Evolutionary conservation across 2,888 invertebrate species (phyloP).

Genomic region (Xestoiulus laeticollis): DNA sequence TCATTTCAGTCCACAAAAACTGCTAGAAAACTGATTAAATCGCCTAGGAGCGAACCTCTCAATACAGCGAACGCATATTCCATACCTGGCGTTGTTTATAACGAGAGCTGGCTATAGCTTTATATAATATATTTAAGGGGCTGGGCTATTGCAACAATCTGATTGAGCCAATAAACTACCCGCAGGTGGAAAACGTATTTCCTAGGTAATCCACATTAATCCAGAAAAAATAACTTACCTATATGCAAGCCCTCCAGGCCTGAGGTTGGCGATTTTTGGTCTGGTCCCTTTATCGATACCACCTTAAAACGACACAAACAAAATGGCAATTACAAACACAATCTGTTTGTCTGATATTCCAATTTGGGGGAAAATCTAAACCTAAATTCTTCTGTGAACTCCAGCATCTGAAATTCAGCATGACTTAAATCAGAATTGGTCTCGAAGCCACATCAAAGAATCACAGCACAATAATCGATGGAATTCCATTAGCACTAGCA

Average conservation of each 20-base stretch:
- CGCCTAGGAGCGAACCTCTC: too few species aligned
- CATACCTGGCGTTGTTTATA: too few species aligned
- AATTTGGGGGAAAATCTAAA: neutral
- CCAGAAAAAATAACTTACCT: conserved; percentile 62
- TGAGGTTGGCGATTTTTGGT: conserved; percentile 74
- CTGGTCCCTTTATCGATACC: conserved; percentile 75
- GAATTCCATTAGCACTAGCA: neutral
- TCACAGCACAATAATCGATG: neutral
- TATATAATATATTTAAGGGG: too few species aligned
- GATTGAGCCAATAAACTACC: too few species aligned
- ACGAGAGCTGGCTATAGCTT: too few species aligned
- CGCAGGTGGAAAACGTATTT: too few species aligned
- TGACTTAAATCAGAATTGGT: neutral
- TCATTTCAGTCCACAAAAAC: too few species aligned
- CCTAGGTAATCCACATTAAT: too few species aligned
- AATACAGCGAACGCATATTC: too few species aligned
- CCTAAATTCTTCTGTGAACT: conserved; percentile 23
- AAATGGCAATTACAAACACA: conserved; percentile 32
- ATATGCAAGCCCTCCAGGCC: conserved; percentile 76
- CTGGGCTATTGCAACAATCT: too few species aligned
- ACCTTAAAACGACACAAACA: conserved; percentile 63
- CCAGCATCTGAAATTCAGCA: conserved; percentile 14
- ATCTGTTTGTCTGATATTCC: neutral
- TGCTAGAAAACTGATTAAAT: too few species aligned
- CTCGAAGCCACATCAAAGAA: neutral